Evolutionary conservation across 2,888 invertebrate genomes (phyloP), one percentile per base, ranked within the genome.

Genomic region (Isotomurus palustris): DNA sequence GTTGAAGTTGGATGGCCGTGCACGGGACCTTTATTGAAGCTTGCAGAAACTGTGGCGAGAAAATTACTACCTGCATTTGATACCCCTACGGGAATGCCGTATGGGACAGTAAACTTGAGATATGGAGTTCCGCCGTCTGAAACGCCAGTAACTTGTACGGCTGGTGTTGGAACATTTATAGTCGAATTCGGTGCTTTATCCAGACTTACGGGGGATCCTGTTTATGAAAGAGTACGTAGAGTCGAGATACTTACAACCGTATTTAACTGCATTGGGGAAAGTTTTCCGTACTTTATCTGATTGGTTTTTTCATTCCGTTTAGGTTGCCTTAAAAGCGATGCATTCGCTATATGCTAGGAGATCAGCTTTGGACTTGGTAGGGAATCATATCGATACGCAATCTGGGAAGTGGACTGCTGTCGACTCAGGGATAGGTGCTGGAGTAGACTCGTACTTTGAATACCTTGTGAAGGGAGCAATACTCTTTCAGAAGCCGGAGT

Each of bases 1-100:
- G 73, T 92, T 45, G 94, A 94, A 73, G 85, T 88, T 2, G 97
- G 95, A 0, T 99, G 96, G 95, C 99, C 99, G 0, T 99, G 99
- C 73, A 87, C 88, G 74, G 99, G 99, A 0, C 96, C 97, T 0
- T 77, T 99, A 2, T 78, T 99, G 6, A 80, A 89, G 19, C 78
- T 99, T 66, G 99, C 99, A 0, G 96, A 95, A 76, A 91, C 93
- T 76, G 91, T 95, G 28, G 97, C 95, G 0, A 85, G 89, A 60
- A 82, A 94, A 71, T 77, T 99, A 14, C 80, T 99, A 48, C 89
- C 91, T 27, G 91, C 91, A 1, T 92, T 92, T 75, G 88, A 43
- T 14, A 50, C 50, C 8, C 53, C 69, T 54, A 89, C 91, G 10
- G 94, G 95, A 2, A 96, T 96, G 95, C 96, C 97, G 0, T 97